Percentiles rank a stretch among this genome's conserved stretches.
Evolutionary conservation across 2,888 invertebrate species (phyloP).

Genomic region (Esperia sulphurella): DNA sequence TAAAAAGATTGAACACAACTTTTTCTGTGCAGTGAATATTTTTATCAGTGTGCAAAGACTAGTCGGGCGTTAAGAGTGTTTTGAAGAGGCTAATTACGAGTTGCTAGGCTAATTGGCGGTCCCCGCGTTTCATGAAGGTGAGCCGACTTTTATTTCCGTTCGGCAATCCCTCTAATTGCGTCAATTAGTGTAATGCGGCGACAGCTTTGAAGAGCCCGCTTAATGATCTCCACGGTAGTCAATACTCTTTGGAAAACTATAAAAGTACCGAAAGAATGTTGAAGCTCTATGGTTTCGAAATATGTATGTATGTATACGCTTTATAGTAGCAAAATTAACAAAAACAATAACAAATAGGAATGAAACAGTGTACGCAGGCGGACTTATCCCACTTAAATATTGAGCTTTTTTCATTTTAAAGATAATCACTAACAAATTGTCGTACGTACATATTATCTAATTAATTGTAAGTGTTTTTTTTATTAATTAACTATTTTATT

Average conservation of each 20-base stretch:
- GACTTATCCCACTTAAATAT: too few species aligned
- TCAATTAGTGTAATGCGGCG: slow-evolving; percentile 79
- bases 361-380: too few species aligned
- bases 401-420: too few species aligned
- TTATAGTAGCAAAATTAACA: too few species aligned
- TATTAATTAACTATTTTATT: not conserved
- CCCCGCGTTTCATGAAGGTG: slow-evolving; percentile 78
- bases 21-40: slow-evolving; percentile 57
- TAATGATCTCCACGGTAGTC: slow-evolving; percentile 62
- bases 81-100: slow-evolving; percentile 71
- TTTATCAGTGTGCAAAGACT: slow-evolving; percentile 39
- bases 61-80: slow-evolving; percentile 48
- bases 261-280: slow-evolving; percentile 13
- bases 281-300: slow-evolving; percentile 21
- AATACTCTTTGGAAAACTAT: slow-evolving; percentile 52
- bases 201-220: slow-evolving; percentile 73
- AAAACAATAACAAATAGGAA: too few species aligned
- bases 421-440: too few species aligned
- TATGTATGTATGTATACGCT: too few species aligned
- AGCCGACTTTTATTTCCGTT: slow-evolving; percentile 78
- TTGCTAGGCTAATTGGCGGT: slow-evolving; percentile 73
- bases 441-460: not conserved
- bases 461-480: not conserved
- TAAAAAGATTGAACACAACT: slow-evolving; percentile 44
- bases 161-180: slow-evolving; percentile 78